A percentile compares a stretch with the other conserved stretches of the same genome.
Evolutionary conservation across 2,797 vertebrate species (phyloP).

Genomic region (Poecilia wingei): DNA sequence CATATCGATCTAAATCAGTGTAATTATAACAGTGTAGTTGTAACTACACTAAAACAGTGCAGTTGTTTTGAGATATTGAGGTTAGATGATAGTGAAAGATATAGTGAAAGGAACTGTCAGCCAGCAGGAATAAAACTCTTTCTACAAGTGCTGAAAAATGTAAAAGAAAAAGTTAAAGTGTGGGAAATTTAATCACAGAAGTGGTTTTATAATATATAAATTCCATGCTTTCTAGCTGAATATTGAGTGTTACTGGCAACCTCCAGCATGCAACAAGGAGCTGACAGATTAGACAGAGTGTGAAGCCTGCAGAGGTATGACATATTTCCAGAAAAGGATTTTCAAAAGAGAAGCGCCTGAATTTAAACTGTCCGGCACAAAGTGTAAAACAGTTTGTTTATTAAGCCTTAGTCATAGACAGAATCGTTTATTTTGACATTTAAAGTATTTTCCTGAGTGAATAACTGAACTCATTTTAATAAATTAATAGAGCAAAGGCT

Average conservation of each 20-base stretch:
- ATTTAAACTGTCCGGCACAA: not conserved
- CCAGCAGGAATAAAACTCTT: not conserved
- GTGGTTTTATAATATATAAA: not conserved
- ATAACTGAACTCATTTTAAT: not conserved
- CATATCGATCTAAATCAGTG: not conserved
- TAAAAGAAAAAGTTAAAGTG: not conserved
- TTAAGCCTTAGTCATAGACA: not conserved
- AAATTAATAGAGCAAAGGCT: not conserved
- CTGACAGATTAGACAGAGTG: not conserved
- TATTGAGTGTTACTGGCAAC: not conserved
- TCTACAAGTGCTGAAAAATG: not conserved
- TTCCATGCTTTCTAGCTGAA: not conserved
- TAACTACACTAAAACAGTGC: no score
- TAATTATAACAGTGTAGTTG: not conserved
- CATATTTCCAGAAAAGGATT: not conserved
- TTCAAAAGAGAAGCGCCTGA: constrained; percentile 44
- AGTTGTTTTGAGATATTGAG: not conserved
- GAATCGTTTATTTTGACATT: not conserved
- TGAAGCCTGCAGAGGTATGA: constrained; percentile 13
- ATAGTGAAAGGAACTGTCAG: not conserved
- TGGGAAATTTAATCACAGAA: not conserved
- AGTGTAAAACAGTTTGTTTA: not conserved
- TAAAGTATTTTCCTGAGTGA: not conserved
- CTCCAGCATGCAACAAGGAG: not conserved
- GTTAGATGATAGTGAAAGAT: not conserved